phyloP scores from a whole-genome alignment of 2,113 vertebrate species.

The Chitala chitala region DNA sequence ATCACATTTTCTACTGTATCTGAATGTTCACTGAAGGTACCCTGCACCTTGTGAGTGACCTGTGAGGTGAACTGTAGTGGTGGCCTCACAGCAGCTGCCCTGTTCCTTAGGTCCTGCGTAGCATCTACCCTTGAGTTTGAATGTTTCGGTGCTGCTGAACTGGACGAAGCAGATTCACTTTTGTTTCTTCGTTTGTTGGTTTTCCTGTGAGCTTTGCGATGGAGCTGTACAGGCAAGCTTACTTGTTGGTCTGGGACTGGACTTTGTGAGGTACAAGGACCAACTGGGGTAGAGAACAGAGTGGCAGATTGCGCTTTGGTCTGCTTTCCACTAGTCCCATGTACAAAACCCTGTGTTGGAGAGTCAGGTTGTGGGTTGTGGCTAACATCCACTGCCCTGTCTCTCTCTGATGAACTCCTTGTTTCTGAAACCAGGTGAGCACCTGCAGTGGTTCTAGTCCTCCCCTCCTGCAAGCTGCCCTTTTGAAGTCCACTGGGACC shows the following conservation, averaged over 20 bases:
- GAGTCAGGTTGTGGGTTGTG: neutral
- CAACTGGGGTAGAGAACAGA: constrained; percentile 32
- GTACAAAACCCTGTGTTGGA: constrained; percentile 36
- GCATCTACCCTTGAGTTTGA: constrained; percentile 26
- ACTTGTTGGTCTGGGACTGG: neutral
- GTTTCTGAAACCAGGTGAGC: neutral
- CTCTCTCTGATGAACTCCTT: constrained; percentile 9
- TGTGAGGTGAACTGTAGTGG: constrained; percentile 28
- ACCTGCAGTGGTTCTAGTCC: constrained; percentile 1
- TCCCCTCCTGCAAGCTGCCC: constrained; percentile 19
- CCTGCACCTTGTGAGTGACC: constrained; percentile 34
- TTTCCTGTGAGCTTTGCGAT: constrained; percentile 59
- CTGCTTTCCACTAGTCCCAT: constrained; percentile 36
- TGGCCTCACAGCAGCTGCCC: constrained; percentile 1
- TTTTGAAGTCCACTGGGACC: neutral
- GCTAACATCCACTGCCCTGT: neutral
- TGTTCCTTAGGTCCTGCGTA: neutral
- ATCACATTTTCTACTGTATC: constrained; percentile 55
- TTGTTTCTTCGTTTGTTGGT: constrained; percentile 53
- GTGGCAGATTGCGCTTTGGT: constrained; percentile 30
- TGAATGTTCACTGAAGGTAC: constrained; percentile 32
- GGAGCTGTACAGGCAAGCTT: neutral
- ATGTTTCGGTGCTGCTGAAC: constrained; percentile 13
- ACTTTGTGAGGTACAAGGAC: constrained; percentile 36
- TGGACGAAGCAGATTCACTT: constrained; percentile 27